Evolutionary conservation across 2,888 invertebrate genomes (phyloP), one percentile per base, ranked within the genome.

Genomic region (Sycophila texana): DNA sequence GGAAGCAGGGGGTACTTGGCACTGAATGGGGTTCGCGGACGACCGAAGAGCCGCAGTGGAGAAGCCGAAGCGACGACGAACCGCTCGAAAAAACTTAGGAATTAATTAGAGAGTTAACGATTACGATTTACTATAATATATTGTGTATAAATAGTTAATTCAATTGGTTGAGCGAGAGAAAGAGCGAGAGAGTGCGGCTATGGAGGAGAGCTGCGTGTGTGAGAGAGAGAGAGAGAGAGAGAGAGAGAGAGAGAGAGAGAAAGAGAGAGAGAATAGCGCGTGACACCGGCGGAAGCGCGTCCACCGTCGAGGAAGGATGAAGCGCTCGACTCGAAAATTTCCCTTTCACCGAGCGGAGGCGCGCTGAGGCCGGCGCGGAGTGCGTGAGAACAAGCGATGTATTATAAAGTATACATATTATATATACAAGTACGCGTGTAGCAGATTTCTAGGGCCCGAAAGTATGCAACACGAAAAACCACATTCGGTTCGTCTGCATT

Each of bases 91-190:
- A 81, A 55, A 76, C 79, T 82, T 86, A 86, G 86, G 75, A 80
- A 85, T 82, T 84, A 87, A 86, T 85, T 86, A 84, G 85, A 83
- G 84, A 86, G 86, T 86, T 88, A 87, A 87, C 87, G 86, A 89
- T 87, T 87, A 88, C 87, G 87, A 87, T 90, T 89, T 89, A 89
- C 86, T 87, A 89, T 90, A 89, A 89, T 89, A 89, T 89, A 90
- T 90, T 89, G 89, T 88, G 88, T 89, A 90, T 89, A 90, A 89
- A 89, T 90, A 90, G 89, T 87, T 90, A 90, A 89, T 90, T 89
- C 86, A 89, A 89, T 87, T 87, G 85, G 84, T 85, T 76, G 84
- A 84, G 84, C 83, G 83, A 77, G 83, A 84, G 82, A 77, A 76
- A 82, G 10, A 67, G 49, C 49, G 76, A 74, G 68, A 66, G 74